These are phyloP conservation scores for Pocota personata DNA, from an alignment of 2,888 invertebrate species.

Conservation along the genomic window DNA sequence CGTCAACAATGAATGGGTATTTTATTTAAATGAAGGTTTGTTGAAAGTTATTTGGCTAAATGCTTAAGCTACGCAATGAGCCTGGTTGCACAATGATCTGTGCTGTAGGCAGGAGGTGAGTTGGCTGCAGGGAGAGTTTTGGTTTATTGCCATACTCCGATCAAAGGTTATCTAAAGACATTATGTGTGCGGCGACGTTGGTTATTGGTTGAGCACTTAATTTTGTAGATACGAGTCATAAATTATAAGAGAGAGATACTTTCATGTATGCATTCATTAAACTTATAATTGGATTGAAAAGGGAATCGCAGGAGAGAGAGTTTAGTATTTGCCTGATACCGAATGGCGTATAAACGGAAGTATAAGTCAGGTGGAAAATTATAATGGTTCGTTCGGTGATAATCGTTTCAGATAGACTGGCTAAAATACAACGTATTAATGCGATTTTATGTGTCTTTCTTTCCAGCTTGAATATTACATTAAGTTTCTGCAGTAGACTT, in stretches of 20 bases:
- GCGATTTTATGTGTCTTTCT: too few relatives aligned
- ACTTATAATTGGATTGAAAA: background rate
- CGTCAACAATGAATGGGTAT: conserved; percentile 52
- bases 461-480: too few relatives aligned
- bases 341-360: too few relatives aligned
- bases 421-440: too few relatives aligned
- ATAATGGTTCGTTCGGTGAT: too few relatives aligned
- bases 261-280: background rate
- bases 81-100: conserved; percentile 35
- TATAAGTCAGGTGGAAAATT: too few relatives aligned
- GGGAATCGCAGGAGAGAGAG: background rate
- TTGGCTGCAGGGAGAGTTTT: background rate
- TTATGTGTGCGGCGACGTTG: conserved; percentile 18
- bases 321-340: too few relatives aligned
- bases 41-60: conserved; percentile 44
- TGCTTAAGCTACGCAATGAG: conserved; percentile 40
- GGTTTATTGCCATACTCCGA: conserved; percentile 46
- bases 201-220: conserved; percentile 46
- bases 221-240: conserved; percentile 39
- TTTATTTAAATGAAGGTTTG: conserved; percentile 69
- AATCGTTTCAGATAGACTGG: too few relatives aligned
- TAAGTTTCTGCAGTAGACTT: too few relatives aligned
- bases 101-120: background rate
- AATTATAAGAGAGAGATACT: conserved; percentile 30
- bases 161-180: conserved; percentile 63